Conservation (phyloP, 2,888 invertebrate genomes). For the Anodontia alba region DNA sequence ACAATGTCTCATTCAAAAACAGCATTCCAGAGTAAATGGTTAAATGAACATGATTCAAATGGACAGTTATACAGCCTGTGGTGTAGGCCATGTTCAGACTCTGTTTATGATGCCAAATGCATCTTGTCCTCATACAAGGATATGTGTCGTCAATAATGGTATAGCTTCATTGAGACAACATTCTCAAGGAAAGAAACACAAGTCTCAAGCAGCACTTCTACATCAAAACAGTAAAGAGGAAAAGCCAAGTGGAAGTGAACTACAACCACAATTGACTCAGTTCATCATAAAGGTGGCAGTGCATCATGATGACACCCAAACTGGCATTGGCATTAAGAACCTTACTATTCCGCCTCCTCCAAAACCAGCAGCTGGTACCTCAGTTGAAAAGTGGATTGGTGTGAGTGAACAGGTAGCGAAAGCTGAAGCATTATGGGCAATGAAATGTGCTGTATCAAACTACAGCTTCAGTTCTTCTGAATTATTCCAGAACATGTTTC, state of each 20-base stretch:
- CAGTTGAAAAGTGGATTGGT: neutral
- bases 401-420: neutral
- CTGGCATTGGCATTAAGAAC: neutral
- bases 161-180: too few species aligned
- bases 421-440: conserved; percentile 21
- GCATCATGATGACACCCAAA: neutral
- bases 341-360: neutral
- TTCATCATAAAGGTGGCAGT: neutral
- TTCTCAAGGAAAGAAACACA: too few species aligned
- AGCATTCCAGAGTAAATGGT: too few species aligned
- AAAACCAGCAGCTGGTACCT: neutral
- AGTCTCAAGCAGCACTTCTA: too few species aligned
- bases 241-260: neutral
- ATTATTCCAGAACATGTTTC: conserved; percentile 16
- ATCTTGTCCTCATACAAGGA: too few species aligned
- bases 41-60: too few species aligned
- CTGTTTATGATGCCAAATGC: too few species aligned
- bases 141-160: too few species aligned
- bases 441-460: conserved; percentile 16
- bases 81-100: too few species aligned
- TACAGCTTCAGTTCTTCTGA: conserved; percentile 20
- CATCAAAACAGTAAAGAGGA: too few species aligned
- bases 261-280: neutral
- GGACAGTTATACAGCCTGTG: too few species aligned
- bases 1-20: too few species aligned